Conservation (phyloP, 2,113 vertebrate genomes). For the Zapus hudsonius region DNA sequence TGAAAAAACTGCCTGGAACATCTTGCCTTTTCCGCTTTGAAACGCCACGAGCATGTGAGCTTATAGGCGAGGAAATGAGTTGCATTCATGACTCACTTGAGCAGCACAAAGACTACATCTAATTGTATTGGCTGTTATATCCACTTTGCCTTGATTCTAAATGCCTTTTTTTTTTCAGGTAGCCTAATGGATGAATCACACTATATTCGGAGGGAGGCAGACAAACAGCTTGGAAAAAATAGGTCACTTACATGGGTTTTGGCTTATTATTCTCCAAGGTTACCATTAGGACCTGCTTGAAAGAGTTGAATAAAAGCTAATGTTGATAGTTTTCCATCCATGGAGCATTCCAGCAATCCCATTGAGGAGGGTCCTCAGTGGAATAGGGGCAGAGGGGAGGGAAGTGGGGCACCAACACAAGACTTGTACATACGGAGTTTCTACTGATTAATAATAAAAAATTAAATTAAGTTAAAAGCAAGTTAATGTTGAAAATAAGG, state of each 20-base stretch:
- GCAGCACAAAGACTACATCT: not conserved
- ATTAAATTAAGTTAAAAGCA: slow-evolving; percentile 29
- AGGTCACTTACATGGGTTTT: not conserved
- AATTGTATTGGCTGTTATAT: not conserved
- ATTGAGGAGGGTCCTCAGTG: too few species aligned
- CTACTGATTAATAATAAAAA: too few species aligned
- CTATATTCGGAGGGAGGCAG: slow-evolving; percentile 23
- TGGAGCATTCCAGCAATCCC: too few species aligned
- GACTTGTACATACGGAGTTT: too few species aligned
- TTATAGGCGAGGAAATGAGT: not conserved
- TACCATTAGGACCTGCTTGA: slow-evolving; percentile 23
- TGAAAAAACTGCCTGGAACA: not conserved
- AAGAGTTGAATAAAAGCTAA: slow-evolving; percentile 16
- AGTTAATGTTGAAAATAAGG: not conserved
- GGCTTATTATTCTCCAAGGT: slow-evolving; percentile 31
- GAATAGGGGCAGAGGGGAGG: too few species aligned
- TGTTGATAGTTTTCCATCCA: too few species aligned
- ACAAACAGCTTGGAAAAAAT: slow-evolving; percentile 24
- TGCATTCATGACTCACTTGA: not conserved
- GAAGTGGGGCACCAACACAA: too few species aligned
- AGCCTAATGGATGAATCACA: slow-evolving; percentile 47
- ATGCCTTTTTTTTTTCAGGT: slow-evolving; percentile 5
- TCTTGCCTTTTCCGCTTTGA: slow-evolving; percentile 20
- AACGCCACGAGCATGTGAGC: not conserved
- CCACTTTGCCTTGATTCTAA: slow-evolving; percentile 42